Conservation (phyloP, 2,797 vertebrate genomes). For the Anguilla marmorata region DNA sequence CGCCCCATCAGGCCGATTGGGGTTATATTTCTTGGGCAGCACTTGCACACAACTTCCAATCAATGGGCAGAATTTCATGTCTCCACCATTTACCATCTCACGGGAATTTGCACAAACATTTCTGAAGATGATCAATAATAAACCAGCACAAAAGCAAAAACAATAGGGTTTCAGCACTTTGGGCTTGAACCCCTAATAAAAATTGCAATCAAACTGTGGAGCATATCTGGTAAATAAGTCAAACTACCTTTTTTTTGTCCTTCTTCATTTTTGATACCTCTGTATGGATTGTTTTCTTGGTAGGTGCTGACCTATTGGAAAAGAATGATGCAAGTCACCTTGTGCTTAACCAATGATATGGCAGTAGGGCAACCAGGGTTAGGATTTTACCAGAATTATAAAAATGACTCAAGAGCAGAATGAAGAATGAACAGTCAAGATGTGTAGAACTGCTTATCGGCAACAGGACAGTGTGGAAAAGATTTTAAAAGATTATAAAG, state of each 20-base stretch:
- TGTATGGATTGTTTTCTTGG: constrained; percentile 8
- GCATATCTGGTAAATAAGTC: too few relatives aligned
- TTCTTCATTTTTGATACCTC: not conserved
- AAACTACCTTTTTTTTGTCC: constrained; percentile 21
- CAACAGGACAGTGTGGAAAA: not conserved
- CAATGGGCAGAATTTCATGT: too few relatives aligned
- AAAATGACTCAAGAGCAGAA: not conserved
- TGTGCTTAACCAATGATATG: not conserved
- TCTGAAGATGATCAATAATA: too few relatives aligned
- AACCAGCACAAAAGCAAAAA: too few relatives aligned
- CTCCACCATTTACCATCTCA: too few relatives aligned
- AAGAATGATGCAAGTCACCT: not conserved
- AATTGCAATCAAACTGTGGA: too few relatives aligned
- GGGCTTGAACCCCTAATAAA: too few relatives aligned
- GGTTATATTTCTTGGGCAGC: too few relatives aligned
- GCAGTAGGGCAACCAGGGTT: not conserved
- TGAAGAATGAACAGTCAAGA: not conserved
- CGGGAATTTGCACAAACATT: too few relatives aligned
- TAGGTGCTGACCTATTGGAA: constrained; percentile 21
- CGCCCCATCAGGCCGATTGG: too few relatives aligned
- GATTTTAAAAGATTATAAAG: not conserved
- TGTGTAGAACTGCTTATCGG: not conserved
- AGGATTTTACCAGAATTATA: not conserved
- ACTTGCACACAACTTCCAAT: too few relatives aligned
- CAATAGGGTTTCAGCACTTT: too few relatives aligned